A percentile compares a stretch with the other conserved stretches of the same genome.
Conservation (phyloP, 1,140 invertebrate genomes). For the Heliconius congener region DNA sequence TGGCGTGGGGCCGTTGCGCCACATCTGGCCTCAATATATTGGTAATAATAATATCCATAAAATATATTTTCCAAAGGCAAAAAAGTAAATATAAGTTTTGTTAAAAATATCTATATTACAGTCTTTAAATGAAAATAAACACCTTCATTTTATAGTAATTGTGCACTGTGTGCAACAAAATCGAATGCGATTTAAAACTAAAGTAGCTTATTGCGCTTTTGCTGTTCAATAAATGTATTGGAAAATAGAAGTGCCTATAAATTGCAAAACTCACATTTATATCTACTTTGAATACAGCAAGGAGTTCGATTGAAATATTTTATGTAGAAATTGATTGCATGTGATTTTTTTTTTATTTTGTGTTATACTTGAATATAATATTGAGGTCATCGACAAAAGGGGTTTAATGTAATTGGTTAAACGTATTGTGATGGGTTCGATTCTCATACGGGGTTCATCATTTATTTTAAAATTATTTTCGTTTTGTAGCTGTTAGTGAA, state of each 20-base stretch:
- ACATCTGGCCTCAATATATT: no score
- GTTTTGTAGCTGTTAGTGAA: no score
- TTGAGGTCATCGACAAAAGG: no score
- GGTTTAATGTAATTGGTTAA: no score
- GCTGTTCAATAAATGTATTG: slow-evolving; percentile 19
- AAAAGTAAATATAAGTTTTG: not conserved
- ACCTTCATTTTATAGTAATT: slow-evolving; percentile 5
- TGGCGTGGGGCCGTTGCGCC: no score
- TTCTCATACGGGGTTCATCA: no score
- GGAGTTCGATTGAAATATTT: not conserved
- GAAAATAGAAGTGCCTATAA: slow-evolving; percentile 15
- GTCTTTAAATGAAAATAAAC: not conserved
- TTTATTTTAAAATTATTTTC: no score
- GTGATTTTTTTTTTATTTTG: not conserved
- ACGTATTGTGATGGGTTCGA: no score
- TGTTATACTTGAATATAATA: no score
- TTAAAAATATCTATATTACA: not conserved
- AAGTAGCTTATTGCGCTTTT: slow-evolving; percentile 26
- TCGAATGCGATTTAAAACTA: slow-evolving; percentile 21
- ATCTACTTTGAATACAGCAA: not conserved
- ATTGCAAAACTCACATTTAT: slow-evolving; percentile 6
- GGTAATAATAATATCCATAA: no score
- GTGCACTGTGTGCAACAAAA: slow-evolving; percentile 12
- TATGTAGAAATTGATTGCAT: not conserved
- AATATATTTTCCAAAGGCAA: no score